Base-by-base conservation (phyloP, 2,888 invertebrate species). In the Cistogaster globosa region DNA sequence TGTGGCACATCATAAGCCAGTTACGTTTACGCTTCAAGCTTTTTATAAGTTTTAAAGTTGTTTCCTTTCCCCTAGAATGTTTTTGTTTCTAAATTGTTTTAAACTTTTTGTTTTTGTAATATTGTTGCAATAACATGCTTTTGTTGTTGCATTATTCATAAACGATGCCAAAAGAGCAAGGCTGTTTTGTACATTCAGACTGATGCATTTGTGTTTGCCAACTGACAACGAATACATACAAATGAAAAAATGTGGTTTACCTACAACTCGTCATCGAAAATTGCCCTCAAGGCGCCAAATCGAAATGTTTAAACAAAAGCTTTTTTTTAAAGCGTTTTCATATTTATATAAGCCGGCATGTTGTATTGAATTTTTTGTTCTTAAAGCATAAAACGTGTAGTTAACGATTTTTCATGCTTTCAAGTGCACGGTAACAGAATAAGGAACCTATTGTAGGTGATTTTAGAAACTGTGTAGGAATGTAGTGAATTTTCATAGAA, bases 101-200 rank as follows among this genome's bases (percentile, higher is more conserved):
- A 14, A 20, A 65, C n/a, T 63, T 42, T 18, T 78, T 53, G 0
- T 67, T 60, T 67, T 32, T 74, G 45, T 62, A 74, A 77, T 58
- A 63, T 58, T 81, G 53, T 82, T 85, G 85, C 69, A 75, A 74
- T 74, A 76, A 55, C 36, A 20, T 63, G 58, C 7, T 74, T 57
- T 60, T 65, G 62, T 53, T 79, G 75, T 75, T 85, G 85, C 78
- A 85, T 85, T 85, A 85, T 85, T 85, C 78, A 85, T 85, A 79
- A 82, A 78, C 58, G 78, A 78, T 78, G 82, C 74, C 68, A 78
- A 85, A 81, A 84, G 84, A 74, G 67, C 81, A 85, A 82, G 76
- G 82, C 74, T 78, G 82, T 68, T 82, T 42, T 57, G n/a, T 69
- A 53, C 53, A 14, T 8, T 32, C 16, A 22, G 36, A 48, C 5